These are phyloP conservation scores for Flabesymbios commensalis DNA, from an alignment of 2,888 invertebrate genomes.

Conservation along the genomic window DNA sequence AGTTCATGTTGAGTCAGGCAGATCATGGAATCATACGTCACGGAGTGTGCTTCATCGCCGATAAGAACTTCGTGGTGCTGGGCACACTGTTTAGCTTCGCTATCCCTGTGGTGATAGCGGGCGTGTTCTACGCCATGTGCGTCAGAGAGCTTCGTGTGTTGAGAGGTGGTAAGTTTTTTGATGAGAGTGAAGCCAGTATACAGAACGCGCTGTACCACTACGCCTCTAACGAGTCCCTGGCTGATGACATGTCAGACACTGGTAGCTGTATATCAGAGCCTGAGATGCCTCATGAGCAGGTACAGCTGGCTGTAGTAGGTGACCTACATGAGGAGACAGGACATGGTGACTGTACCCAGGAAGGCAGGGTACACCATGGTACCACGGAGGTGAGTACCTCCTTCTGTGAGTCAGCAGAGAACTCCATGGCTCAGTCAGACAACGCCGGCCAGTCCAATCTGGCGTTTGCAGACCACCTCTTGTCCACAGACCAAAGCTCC, in stretches of 20 bases:
- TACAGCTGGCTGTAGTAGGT: not conserved
- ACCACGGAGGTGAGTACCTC: not conserved
- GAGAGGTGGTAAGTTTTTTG: conserved; percentile 17
- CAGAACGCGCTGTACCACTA: conserved; percentile 11
- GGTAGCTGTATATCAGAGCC: conserved; percentile 13
- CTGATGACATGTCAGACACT: conserved; percentile 15
- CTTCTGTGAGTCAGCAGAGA: not conserved
- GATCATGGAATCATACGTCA: conserved; percentile 22
- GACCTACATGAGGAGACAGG: not conserved
- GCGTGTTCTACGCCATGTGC: conserved; percentile 24
- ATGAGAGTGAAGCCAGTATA: conserved; percentile 18
- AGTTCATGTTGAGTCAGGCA: conserved; percentile 36
- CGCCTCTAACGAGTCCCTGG: conserved; percentile 17
- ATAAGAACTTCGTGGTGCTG: conserved; percentile 36
- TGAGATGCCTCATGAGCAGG: not conserved
- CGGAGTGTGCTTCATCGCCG: conserved; percentile 32
- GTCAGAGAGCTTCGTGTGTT: conserved; percentile 21
- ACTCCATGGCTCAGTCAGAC: not conserved
- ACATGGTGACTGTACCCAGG: not conserved
- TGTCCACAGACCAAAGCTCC: conserved; percentile 14
- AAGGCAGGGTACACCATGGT: not conserved
- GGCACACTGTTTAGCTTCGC: conserved; percentile 34
- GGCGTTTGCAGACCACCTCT: conserved; percentile 17
- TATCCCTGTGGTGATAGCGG: conserved; percentile 23
- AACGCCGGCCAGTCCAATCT: conserved; percentile 4